Evolutionary conservation across 1,140 invertebrate genomes (phyloP), one percentile per base, ranked within the genome.

Genomic region (Lasioglossum albipes): DNA sequence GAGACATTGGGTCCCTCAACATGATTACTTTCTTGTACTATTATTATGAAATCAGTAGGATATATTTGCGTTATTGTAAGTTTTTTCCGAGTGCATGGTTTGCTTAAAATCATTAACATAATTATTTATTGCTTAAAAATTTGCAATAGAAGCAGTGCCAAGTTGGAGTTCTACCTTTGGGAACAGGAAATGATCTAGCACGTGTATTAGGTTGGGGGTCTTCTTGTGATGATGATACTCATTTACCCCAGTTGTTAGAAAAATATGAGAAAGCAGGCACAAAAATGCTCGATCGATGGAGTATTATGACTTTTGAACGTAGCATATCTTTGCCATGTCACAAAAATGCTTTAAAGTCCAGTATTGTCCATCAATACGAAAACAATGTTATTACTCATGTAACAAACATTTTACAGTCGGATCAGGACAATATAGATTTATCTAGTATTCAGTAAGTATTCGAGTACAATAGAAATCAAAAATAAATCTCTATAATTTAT

Each of bases 231-330:
- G 98, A 99, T 90, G 98, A 99, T 86, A 96, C 98, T 9, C 97
- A 99, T 93, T 94, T 99, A 62, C 97, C 97, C 20, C 96, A 98
- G 87, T 94, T 99, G 45, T 93, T 99, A 10, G 98, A 99, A 89
- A 96, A 97, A 80, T 98, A 99, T 90, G 98, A 99, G 93, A 96
- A 97, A 86, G 98, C 98, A 12, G 97, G 98, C 83, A 98, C 98
- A 61, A 99, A 99, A 94, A 98, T 99, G 96, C 94, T 99, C 45
- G 98, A 99, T 93, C 96, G 98, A 95, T 98, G 97, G 97, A 97
- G 97, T 89, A 97, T 98, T 89, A 97, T 98, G 97, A 97, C 97
- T 3, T 98, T 97, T 88, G 96, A 97, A 91, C 95, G 96, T 49
- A 95, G 95, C 61, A 95, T 97, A 85, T 94, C 95, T 10, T 92